Percentiles rank a stretch among this genome's conserved stretches.
Conservation (phyloP, 1,140 invertebrate genomes). For the Caerostris darwini region DNA sequence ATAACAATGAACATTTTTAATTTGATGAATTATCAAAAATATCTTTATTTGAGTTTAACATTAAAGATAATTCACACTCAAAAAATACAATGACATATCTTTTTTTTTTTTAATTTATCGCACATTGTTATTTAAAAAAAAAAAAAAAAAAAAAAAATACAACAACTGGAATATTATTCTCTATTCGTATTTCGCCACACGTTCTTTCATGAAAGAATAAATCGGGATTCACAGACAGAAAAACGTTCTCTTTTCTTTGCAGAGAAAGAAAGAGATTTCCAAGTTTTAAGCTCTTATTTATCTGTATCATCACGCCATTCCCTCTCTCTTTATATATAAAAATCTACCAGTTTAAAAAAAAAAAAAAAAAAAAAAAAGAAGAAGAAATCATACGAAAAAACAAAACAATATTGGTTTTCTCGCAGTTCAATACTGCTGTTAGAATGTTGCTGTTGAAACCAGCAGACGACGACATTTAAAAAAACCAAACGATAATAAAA, state of each 20-base stretch:
- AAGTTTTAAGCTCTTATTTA: constrained; percentile 33
- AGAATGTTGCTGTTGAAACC: neutral
- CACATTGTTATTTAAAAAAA: too few species aligned
- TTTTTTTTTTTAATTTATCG: too few species aligned
- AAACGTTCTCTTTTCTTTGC: neutral
- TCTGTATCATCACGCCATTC: constrained; percentile 21
- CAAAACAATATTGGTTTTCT: neutral
- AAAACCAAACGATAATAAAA: neutral
- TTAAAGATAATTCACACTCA: too few species aligned
- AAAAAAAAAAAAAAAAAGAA: too few species aligned
- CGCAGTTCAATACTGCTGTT: neutral
- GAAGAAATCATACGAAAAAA: constrained; percentile 4
- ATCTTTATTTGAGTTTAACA: too few species aligned
- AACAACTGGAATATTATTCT: neutral
- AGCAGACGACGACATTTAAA: neutral
- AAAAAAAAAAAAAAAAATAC: too few species aligned
- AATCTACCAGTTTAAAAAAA: too few species aligned
- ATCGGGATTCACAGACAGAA: neutral
- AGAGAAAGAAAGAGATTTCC: neutral
- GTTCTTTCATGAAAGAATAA: neutral
- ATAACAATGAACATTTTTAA: too few species aligned
- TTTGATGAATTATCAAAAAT: too few species aligned
- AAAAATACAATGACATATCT: too few species aligned
- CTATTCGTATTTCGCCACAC: neutral
- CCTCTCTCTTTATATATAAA: neutral